phyloP scores from a whole-genome alignment of 2,888 invertebrate genomes.

The Exocentrus adspersus region DNA sequence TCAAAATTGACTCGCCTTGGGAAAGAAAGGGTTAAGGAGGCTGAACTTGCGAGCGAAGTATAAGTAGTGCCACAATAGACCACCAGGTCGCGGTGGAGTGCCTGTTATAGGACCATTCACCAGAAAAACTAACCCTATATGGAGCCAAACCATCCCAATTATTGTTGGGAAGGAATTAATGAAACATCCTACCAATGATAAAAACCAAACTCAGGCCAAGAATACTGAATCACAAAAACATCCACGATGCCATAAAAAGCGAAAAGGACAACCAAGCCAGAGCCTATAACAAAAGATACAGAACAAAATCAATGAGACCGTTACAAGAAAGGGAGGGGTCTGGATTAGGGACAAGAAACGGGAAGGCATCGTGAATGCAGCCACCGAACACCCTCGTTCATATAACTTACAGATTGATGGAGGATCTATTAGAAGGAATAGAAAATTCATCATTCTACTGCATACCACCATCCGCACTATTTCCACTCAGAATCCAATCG shows the following conservation, averaged over 20 bases:
- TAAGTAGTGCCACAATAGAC: too few species aligned
- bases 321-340: neutral
- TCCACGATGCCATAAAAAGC: too few species aligned
- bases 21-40: too few species aligned
- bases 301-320: neutral
- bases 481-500: too few species aligned
- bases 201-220: neutral
- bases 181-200: neutral
- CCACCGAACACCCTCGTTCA: neutral
- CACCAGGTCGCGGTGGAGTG: too few species aligned
- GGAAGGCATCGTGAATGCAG: neutral
- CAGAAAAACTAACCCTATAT: conserved; percentile 7
- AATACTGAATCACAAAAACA: too few species aligned
- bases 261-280: too few species aligned
- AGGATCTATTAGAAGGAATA: neutral
- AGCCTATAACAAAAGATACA: neutral
- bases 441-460: neutral
- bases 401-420: neutral
- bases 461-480: neutral
- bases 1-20: too few species aligned
- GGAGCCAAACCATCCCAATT: conserved; percentile 13
- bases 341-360: neutral
- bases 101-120: too few species aligned
- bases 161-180: too few species aligned
- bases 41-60: too few species aligned